Percentiles rank a stretch among this genome's conserved stretches.
Conservation (phyloP, 2,113 vertebrate genomes). For the Gavia stellata region DNA sequence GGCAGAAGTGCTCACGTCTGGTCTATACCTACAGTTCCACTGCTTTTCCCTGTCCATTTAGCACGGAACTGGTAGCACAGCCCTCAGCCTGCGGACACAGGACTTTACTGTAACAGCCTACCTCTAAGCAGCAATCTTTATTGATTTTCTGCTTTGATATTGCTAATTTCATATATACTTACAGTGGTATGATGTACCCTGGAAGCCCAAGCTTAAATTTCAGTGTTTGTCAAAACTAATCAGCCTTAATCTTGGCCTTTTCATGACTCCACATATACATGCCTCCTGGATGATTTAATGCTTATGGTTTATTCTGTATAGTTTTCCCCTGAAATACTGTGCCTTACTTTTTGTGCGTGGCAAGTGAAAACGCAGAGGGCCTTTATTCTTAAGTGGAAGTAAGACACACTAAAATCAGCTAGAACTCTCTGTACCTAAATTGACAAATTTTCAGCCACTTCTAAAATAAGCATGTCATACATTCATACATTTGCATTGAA, state of each 20-base stretch:
- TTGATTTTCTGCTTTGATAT: background rate
- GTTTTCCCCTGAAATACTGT: background rate
- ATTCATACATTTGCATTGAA: background rate
- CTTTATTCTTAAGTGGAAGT: conserved; percentile 1
- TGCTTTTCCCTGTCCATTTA: background rate
- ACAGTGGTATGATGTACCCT: background rate
- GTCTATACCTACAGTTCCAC: background rate
- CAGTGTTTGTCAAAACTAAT: background rate
- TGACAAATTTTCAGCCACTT: background rate
- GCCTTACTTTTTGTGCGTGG: background rate
- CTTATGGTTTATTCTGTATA: background rate
- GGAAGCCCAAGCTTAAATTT: background rate
- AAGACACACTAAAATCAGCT: background rate
- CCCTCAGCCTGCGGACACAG: background rate
- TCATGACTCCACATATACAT: background rate
- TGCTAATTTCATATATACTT: background rate
- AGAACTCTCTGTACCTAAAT: background rate
- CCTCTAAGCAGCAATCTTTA: background rate
- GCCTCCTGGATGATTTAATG: background rate
- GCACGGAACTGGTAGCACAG: background rate
- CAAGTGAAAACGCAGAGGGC: background rate
- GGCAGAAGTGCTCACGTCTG: background rate
- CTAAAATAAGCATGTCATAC: background rate
- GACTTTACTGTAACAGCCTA: background rate
- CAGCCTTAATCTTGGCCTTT: background rate